Evolutionary conservation across 2,113 vertebrate genomes (phyloP).

Genomic region (Emydocephalus ijimae): DNA sequence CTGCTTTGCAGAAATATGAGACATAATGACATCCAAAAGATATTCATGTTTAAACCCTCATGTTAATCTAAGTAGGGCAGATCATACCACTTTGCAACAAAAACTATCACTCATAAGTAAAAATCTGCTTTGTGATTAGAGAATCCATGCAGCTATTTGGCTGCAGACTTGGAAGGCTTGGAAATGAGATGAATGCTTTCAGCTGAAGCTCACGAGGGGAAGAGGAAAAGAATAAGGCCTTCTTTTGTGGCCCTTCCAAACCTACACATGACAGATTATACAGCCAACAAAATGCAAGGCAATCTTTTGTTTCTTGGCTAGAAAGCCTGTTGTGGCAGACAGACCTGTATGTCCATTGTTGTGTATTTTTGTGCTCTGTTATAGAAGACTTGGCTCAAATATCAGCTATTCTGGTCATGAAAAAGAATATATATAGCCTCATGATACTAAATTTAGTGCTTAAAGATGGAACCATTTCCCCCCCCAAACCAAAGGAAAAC

Average conservation of each 20-base stretch:
- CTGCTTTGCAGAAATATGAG: neutral
- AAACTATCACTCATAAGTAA: neutral
- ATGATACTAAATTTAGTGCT: neutral
- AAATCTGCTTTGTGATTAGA: neutral
- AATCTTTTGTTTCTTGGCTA: constrained; percentile 22
- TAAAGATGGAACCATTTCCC: neutral
- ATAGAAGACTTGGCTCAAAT: constrained; percentile 10
- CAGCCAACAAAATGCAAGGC: constrained; percentile 10
- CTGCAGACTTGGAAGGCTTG: constrained; percentile 34
- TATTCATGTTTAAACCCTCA: neutral
- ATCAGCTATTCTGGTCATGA: neutral
- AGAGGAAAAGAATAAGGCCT: constrained; percentile 58
- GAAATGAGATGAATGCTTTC: constrained; percentile 42
- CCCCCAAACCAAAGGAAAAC: neutral
- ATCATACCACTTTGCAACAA: neutral
- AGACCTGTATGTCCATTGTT: neutral
- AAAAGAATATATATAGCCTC: neutral
- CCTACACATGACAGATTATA: constrained; percentile 46
- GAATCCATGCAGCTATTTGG: neutral
- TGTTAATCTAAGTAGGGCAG: neutral
- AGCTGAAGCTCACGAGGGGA: constrained; percentile 52
- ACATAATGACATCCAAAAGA: neutral
- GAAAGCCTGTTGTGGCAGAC: constrained; percentile 31
- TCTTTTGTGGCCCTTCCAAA: constrained; percentile 53
- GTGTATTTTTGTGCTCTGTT: constrained; percentile 19